Percentiles rank a stretch among this genome's conserved stretches.
Evolutionary conservation across 1,140 invertebrate genomes (phyloP).

Genomic region (Nasonia vitripennis): DNA sequence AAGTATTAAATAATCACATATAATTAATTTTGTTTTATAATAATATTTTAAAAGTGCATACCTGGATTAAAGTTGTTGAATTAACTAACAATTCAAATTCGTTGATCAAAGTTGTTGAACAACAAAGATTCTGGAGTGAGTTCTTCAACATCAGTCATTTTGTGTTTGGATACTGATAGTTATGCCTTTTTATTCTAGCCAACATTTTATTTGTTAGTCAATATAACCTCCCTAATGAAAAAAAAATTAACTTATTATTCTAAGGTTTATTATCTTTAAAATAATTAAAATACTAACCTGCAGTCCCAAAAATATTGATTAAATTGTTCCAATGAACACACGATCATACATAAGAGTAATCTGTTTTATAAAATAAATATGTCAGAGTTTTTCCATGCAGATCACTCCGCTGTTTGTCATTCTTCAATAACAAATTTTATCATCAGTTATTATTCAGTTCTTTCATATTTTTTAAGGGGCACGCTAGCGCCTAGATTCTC

Average conservation of each 20-base stretch:
- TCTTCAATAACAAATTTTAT: conserved; percentile 51
- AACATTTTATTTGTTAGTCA: conserved; percentile 99
- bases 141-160: conserved; percentile 99
- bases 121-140: conserved; percentile 99
- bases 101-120: conserved; percentile 80
- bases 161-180: conserved; percentile 96
- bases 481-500: no score
- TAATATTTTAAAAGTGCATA: conserved; percentile 60
- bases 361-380: conserved; percentile 96
- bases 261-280: background rate
- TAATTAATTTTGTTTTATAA: background rate
- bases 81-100: conserved; percentile 90
- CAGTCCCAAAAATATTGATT: conserved; percentile 96
- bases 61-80: conserved; percentile 98
- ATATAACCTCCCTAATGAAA: conserved; percentile 94
- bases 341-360: conserved; percentile 99
- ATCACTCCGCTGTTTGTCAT: conserved; percentile 96
- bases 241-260: conserved; percentile 8
- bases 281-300: conserved; percentile 75
- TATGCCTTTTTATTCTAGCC: conserved; percentile 96
- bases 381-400: conserved; percentile 99
- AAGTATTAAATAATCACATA: conserved; percentile 6
- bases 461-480: background rate
- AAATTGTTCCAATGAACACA: conserved; percentile 99
- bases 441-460: background rate